Evolutionary conservation across 2,888 invertebrate species (phyloP), one percentile per base, ranked within the genome.

Genomic region (Polymixis lichenea): DNA sequence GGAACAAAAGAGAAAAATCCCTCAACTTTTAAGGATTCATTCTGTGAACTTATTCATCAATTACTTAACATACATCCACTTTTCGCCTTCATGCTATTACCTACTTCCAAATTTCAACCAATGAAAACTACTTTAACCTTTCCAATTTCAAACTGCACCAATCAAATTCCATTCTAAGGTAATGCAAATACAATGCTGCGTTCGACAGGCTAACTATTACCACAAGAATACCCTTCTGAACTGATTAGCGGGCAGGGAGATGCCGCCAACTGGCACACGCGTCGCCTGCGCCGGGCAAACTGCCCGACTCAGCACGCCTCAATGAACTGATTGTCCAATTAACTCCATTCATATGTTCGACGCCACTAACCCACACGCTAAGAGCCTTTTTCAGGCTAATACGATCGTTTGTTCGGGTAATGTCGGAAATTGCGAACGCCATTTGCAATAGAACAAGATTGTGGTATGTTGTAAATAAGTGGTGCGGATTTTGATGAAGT

Each of bases 281-380:
- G 88, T 87, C 91, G 89, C 89, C 85, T 75, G 87, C 91, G 90
- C 87, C 90, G 89, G 95, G 95, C 95, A 95, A 95, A 93, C 94
- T 89, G 91, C 91, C 90, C 92, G 90, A 89, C 91, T 91, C 91
- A 91, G 90, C 93, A 91, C 92, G 93, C 93, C 94, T 95, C 94
- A 94, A 95, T 94, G 94, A 93, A 92, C 91, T 91, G 93, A 93
- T 93, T 92, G 93, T 93, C 93, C 94, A 95, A 95, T 96, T 95
- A 95, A 93, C 93, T 95, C 91, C 95, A 95, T 96, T 96, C 95
- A 95, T 94, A 94, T 94, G 92, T 92, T 89, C 88, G 80, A 85
- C 82, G 81, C 88, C 89, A 90, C 91, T 91, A 91, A 90, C 89
- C 90, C 90, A 87, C 90, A 90, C 87, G 86, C 89, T 91, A 91